phyloP scores from a whole-genome alignment of 2,888 invertebrate genomes.

The Philereme transversata region DNA sequence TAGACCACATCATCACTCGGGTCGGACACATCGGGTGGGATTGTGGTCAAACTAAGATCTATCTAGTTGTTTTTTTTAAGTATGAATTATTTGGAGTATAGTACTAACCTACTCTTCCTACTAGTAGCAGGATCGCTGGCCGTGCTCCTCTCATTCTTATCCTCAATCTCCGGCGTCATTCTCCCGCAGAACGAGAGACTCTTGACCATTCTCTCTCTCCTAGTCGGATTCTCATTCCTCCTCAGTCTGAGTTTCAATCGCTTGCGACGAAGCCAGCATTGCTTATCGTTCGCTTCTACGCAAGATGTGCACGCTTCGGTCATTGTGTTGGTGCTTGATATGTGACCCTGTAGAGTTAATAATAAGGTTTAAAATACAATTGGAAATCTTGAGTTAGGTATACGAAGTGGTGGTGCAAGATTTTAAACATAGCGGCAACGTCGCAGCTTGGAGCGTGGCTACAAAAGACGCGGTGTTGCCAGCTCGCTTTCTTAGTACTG shows the following conservation, averaged over 20 bases:
- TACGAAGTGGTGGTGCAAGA: no score
- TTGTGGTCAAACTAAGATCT: no score
- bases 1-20: no score
- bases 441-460: no score
- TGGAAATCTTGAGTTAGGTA: no score
- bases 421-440: no score
- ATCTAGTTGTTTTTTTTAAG: no score
- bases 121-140: constrained; percentile 86
- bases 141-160: constrained; percentile 83
- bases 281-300: constrained; percentile 77
- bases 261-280: constrained; percentile 74
- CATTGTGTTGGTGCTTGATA: constrained; percentile 81
- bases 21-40: no score
- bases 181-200: constrained; percentile 90
- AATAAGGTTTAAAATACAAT: neutral
- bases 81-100: no score
- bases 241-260: constrained; percentile 67
- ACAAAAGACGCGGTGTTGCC: no score
- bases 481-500: no score
- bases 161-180: constrained; percentile 82
- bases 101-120: constrained; percentile 76
- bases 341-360: constrained; percentile 64
- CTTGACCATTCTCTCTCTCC: constrained; percentile 85
- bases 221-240: constrained; percentile 52
- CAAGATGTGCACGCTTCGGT: constrained; percentile 81